These are phyloP conservation scores for Episyrphus balteatus DNA, from an alignment of 1,140 invertebrate species.

Conservation along the genomic window DNA sequence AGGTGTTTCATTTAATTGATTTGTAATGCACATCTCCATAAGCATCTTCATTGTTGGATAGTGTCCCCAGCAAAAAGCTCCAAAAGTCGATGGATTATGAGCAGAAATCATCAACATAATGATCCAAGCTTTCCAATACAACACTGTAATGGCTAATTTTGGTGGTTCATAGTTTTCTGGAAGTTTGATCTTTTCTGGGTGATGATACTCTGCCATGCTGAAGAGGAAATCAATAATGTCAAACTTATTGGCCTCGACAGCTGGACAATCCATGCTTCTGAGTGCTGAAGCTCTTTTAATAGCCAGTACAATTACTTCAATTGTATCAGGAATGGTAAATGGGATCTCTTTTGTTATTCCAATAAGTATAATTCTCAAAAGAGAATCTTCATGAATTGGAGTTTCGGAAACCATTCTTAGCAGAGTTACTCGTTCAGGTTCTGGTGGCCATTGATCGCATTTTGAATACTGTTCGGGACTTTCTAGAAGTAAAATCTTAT, in stretches of 20 bases:
- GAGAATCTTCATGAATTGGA: constrained; percentile 71
- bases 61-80: constrained; percentile 72
- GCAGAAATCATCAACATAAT: constrained; percentile 81
- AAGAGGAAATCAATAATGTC: constrained; percentile 85
- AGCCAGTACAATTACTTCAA: constrained; percentile 76
- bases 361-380: constrained; percentile 69
- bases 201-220: constrained; percentile 79
- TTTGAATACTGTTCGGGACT: constrained; percentile 77
- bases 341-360: constrained; percentile 78
- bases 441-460: constrained; percentile 89
- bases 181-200: constrained; percentile 84
- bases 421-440: constrained; percentile 67
- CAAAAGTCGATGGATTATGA: constrained; percentile 83
- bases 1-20: constrained; percentile 36
- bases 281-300: constrained; percentile 72
- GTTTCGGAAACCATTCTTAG: constrained; percentile 77
- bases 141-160: constrained; percentile 74
- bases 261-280: constrained; percentile 51
- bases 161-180: constrained; percentile 77
- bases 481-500: constrained; percentile 82
- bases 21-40: constrained; percentile 97
- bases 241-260: constrained; percentile 63
- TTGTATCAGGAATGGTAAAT: constrained; percentile 64
- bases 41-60: constrained; percentile 86
- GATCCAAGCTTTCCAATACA: constrained; percentile 93